Conservation (phyloP, 2,113 vertebrate species). For the Archocentrus centrarchus region DNA sequence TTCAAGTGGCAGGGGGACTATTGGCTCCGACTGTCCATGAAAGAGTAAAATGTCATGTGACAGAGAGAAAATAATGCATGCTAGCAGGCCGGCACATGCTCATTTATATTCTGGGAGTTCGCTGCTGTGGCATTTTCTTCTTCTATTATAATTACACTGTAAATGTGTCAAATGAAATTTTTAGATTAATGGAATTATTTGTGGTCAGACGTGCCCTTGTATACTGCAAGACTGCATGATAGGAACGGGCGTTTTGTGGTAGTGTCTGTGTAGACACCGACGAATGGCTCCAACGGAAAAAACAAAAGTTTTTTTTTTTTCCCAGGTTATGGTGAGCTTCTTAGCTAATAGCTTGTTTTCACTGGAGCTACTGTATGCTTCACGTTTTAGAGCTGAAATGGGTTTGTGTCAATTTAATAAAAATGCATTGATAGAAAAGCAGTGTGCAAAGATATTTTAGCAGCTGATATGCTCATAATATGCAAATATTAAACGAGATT, state of each 20-base stretch:
- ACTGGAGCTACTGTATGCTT: not conserved
- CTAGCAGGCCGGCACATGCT: not conserved
- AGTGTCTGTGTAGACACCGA: not conserved
- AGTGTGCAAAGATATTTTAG: not conserved
- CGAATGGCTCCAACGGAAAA: not conserved
- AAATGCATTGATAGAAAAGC: not conserved
- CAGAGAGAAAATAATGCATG: constrained; percentile 30
- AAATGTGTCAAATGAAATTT: constrained; percentile 40
- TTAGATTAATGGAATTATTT: constrained; percentile 13
- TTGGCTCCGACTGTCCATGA: constrained; percentile 19
- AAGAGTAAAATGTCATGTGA: constrained; percentile 52
- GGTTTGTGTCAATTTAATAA: not conserved
- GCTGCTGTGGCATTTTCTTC: constrained; percentile 37
- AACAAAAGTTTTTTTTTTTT: not conserved
- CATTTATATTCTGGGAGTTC: constrained; percentile 32
- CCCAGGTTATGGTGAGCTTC: not conserved
- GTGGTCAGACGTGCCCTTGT: not conserved
- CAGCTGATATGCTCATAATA: not conserved
- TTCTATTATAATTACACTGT: constrained; percentile 41
- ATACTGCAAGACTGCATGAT: not conserved
- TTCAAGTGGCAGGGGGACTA: constrained; percentile 24
- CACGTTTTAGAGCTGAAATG: not conserved
- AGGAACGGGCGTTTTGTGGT: not conserved
- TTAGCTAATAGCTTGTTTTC: too few relatives aligned
- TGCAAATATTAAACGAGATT: not conserved